A percentile compares a stretch with the other conserved stretches of the same genome.
Conservation (phyloP, 2,113 vertebrate species). For the Rhinogobius similis region DNA sequence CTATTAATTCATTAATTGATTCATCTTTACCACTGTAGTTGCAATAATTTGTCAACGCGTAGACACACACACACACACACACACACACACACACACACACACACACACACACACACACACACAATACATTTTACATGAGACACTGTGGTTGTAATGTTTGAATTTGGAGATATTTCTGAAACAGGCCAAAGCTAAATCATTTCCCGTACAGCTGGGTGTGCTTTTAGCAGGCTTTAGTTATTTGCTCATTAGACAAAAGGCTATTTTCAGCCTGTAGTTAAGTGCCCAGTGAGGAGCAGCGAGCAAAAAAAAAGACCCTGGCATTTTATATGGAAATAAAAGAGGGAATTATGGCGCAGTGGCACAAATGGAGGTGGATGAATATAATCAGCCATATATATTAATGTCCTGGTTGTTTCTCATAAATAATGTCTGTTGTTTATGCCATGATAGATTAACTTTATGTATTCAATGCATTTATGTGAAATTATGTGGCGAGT, state of each 20-base stretch:
- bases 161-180: background rate
- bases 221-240: constrained; percentile 14
- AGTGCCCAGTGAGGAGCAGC: constrained; percentile 1
- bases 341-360: too few relatives aligned
- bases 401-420: background rate
- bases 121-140: too few relatives aligned
- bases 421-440: background rate
- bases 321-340: constrained; percentile 1
- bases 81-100: too few relatives aligned
- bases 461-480: constrained; percentile 3
- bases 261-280: constrained; percentile 1
- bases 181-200: background rate
- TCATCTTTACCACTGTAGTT: too few relatives aligned
- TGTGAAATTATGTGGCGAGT: background rate
- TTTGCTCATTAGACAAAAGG: constrained; percentile 7
- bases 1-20: too few relatives aligned
- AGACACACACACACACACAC: too few relatives aligned
- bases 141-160: background rate
- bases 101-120: too few relatives aligned
- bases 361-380: background rate
- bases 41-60: too few relatives aligned
- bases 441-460: background rate
- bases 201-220: constrained; percentile 6
- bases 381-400: constrained; percentile 5
- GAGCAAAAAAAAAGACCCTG: background rate